Base-by-base conservation (phyloP, 2,113 vertebrate species). In the Otus sunia region DNA sequence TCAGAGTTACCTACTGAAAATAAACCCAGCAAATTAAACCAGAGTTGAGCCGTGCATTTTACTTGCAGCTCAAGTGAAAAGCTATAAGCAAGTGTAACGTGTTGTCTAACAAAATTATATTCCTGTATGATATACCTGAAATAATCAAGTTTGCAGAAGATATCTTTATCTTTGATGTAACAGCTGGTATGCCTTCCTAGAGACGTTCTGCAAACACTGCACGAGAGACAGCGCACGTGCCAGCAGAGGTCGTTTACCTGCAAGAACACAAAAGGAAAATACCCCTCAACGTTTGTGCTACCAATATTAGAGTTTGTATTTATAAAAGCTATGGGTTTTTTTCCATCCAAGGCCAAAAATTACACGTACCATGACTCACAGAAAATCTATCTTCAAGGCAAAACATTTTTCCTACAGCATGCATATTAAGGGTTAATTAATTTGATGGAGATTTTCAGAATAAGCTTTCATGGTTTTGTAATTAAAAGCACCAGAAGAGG, bases 121-220 rank as follows among this genome's bases (percentile, higher is more conserved):
- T 72, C 30, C 59, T 58, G 30, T 34, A 37, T 17, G 12, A 49
- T 53, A 43, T 99, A 99, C 99, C 99, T 99, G 98, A 99, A 99
- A 97, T 99, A 99, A 97, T 99, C 99, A 66, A 99, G 98, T 97
- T 99, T 99, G 97, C 99, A 99, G 98, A 99, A 99, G 92, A 99
- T 99, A 96, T 99, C 99, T 95, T 99, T 99, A 60, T 99, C 99
- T 98, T 99, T 99, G 96, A 99, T 99, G 91, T 99, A 99, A 86
- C 99, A 99, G 97, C 99, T 99, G 45, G 99, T 99, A 74, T 99
- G 99, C 83, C 99, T 98, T 97, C 99, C 99, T 71, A 99, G 98
- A 34, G 99, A 99, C 0, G 99, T 99, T 86, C 99, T 99, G 97
- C 99, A 99, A 78, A 99, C 99, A 25, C 99, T 99, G 98, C 99